Conservation (phyloP, 2,113 vertebrate species). For the Etheostoma spectabile region DNA sequence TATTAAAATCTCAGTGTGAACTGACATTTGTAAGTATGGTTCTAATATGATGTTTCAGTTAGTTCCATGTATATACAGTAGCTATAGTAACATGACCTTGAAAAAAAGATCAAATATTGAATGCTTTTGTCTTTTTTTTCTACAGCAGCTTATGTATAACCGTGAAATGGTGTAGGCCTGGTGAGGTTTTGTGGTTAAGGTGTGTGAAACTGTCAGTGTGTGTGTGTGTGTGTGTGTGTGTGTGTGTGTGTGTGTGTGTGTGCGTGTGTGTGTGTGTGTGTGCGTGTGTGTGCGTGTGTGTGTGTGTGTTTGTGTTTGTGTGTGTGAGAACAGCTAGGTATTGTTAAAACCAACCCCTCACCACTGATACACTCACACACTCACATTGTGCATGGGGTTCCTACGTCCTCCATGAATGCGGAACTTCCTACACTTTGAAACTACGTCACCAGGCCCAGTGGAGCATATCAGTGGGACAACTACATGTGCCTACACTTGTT, state of each 20-base stretch:
- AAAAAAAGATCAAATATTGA: constrained; percentile 1
- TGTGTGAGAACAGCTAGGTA: no score
- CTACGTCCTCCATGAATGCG: constrained; percentile 29
- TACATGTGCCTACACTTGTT: background rate
- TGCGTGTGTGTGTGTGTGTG: no score
- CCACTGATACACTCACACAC: background rate
- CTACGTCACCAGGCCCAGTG: constrained; percentile 50
- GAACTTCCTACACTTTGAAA: constrained; percentile 66
- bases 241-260: no score
- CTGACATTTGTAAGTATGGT: background rate
- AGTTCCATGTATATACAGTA: background rate
- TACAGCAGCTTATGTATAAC: constrained; percentile 16
- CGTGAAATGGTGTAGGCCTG: constrained; percentile 8
- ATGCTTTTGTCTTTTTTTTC: constrained; percentile 1
- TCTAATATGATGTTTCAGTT: background rate
- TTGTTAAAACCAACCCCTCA: background rate
- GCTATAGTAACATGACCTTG: background rate
- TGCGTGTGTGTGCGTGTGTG: no score
- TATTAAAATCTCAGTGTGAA: background rate
- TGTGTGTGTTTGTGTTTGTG: no score
- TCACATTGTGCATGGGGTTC: background rate
- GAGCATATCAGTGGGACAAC: constrained; percentile 43
- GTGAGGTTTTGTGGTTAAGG: constrained; percentile 61
- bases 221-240: constrained; percentile 11
- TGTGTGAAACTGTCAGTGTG: constrained; percentile 10